Percentiles rank a stretch among this genome's conserved stretches.
These are phyloP conservation scores for Ectropis grisescens DNA, from an alignment of 1,140 invertebrate genomes.

Conservation along the genomic window DNA sequence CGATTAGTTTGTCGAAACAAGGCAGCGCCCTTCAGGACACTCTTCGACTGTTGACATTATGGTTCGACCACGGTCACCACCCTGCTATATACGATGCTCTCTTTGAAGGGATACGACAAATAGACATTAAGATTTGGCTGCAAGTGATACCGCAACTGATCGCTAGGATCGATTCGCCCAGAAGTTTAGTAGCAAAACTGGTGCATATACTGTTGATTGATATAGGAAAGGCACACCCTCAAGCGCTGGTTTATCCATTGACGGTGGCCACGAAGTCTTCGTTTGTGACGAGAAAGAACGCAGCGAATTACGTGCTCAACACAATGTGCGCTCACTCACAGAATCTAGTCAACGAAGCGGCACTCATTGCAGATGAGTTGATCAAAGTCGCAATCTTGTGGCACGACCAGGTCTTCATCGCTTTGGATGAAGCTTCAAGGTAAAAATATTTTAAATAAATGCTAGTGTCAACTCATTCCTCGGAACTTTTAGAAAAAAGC, in stretches of 20 bases:
- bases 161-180: slow-evolving; percentile 95
- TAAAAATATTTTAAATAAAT: too few species aligned
- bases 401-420: slow-evolving; percentile 99
- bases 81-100: slow-evolving; percentile 94
- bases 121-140: slow-evolving; percentile 98
- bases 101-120: slow-evolving; percentile 90
- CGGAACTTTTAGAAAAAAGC: too few species aligned
- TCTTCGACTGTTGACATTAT: slow-evolving; percentile 89
- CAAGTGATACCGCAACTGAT: slow-evolving; percentile 99
- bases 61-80: slow-evolving; percentile 96
- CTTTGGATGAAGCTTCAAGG: slow-evolving; percentile 95
- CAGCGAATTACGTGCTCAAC: slow-evolving; percentile 95
- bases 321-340: slow-evolving; percentile 95
- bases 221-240: slow-evolving; percentile 90
- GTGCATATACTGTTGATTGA: slow-evolving; percentile 96
- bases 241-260: slow-evolving; percentile 96
- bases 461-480: too few species aligned
- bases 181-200: slow-evolving; percentile 87
- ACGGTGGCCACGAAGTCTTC: slow-evolving; percentile 98
- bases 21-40: slow-evolving; percentile 98
- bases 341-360: slow-evolving; percentile 93
- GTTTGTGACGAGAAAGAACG: slow-evolving; percentile 83
- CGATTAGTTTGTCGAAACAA: slow-evolving; percentile 91
- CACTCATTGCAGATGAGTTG: slow-evolving; percentile 95
- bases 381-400: slow-evolving; percentile 98